These are phyloP conservation scores for Tigriopus japonicus DNA, from an alignment of 1,140 invertebrate species.

Conservation along the genomic window DNA sequence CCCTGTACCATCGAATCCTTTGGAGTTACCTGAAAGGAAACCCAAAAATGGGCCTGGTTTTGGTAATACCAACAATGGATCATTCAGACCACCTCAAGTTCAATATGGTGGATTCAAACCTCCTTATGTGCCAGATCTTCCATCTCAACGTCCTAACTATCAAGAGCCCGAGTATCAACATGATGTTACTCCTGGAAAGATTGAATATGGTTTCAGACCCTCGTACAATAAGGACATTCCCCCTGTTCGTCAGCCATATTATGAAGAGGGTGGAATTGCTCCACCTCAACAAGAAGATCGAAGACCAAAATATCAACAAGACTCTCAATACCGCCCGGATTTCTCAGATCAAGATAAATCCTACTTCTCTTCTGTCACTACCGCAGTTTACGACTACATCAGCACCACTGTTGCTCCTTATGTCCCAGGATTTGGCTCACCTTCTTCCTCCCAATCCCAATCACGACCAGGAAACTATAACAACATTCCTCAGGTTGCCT, in stretches of 20 bases:
- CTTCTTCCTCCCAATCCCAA: no score
- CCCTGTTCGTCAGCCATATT: no score
- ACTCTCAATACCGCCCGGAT: no score
- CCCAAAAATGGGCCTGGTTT: not conserved
- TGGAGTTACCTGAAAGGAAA: constrained; percentile 1
- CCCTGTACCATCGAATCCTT: constrained; percentile 2
- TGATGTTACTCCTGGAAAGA: not conserved
- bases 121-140: not conserved
- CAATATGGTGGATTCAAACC: constrained; percentile 9
- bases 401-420: no score
- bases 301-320: not conserved
- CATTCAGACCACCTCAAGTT: not conserved
- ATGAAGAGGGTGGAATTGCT: no score
- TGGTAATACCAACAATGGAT: not conserved
- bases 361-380: no score
- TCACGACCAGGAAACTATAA: no score
- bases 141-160: not conserved
- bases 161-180: not conserved
- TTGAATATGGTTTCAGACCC: not conserved
- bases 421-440: no score
- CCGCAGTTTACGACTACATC: no score
- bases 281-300: not conserved
- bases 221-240: no score
- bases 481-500: constrained; percentile 1
- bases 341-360: no score